A percentile compares a stretch with the other conserved stretches of the same genome.
Conservation (phyloP, 2,113 vertebrate species). For the Deroptyus accipitrinus region DNA sequence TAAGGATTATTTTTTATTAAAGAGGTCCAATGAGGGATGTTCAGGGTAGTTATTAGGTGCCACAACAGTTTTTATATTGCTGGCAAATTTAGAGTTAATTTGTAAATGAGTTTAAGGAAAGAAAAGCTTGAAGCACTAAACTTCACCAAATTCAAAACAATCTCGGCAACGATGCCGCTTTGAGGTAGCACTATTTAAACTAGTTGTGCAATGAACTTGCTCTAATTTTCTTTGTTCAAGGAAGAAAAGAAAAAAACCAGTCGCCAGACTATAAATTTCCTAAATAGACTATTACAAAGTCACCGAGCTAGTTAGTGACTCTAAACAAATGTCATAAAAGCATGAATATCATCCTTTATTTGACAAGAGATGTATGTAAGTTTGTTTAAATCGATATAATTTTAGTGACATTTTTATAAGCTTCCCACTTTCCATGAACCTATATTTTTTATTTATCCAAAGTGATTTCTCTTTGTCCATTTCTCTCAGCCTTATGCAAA, state of each 20-base stretch:
- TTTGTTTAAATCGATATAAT: constrained; percentile 77
- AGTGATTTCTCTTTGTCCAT: constrained; percentile 73
- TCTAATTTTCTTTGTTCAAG: constrained; percentile 75
- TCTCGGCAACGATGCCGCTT: constrained; percentile 70
- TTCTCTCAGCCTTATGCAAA: constrained; percentile 81
- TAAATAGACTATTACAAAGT: constrained; percentile 75
- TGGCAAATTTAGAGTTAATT: constrained; percentile 73
- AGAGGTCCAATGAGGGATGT: constrained; percentile 69
- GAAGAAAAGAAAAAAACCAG: constrained; percentile 73
- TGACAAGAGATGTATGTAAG: constrained; percentile 76
- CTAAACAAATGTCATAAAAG: constrained; percentile 77
- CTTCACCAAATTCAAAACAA: constrained; percentile 74
- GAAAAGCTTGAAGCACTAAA: constrained; percentile 74
- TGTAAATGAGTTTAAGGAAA: constrained; percentile 71
- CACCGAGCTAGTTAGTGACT: constrained; percentile 79
- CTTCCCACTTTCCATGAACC: constrained; percentile 68
- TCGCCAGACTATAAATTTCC: constrained; percentile 82
- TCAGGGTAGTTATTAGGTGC: constrained; percentile 74
- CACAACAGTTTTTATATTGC: constrained; percentile 70
- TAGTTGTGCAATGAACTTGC: constrained; percentile 80
- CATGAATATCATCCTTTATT: constrained; percentile 75
- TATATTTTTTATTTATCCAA: constrained; percentile 76
- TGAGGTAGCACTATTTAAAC: constrained; percentile 76
- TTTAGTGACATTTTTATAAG: constrained; percentile 74
- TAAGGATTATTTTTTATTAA: constrained; percentile 69